Evolutionary conservation across 1,140 invertebrate genomes (phyloP).

Genomic region (Chironomus striatipennis): DNA sequence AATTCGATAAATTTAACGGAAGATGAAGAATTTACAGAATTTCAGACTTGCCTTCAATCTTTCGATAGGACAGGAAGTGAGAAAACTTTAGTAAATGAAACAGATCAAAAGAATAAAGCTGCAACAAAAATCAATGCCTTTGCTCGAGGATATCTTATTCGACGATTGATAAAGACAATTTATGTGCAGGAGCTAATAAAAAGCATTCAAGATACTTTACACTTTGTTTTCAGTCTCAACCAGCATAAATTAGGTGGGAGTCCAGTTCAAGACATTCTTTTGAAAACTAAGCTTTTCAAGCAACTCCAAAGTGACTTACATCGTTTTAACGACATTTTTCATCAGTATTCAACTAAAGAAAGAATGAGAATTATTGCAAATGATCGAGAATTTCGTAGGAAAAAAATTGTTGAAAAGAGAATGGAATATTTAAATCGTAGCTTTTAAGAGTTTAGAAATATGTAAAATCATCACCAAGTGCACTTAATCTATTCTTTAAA

Average conservation of each 20-base stretch:
- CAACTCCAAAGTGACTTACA: slow-evolving; percentile 50
- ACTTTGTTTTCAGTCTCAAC: too few relatives aligned
- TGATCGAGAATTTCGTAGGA: slow-evolving; percentile 35
- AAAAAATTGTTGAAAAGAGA: not conserved
- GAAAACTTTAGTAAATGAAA: slow-evolving; percentile 30
- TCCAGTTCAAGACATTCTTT: slow-evolving; percentile 51
- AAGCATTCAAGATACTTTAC: slow-evolving; percentile 66
- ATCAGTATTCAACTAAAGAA: slow-evolving; percentile 42
- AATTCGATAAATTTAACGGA: slow-evolving; percentile 1
- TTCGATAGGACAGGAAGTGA: slow-evolving; percentile 31
- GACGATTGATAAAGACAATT: slow-evolving; percentile 68
- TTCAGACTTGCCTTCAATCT: slow-evolving; percentile 24
- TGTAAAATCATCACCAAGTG: not conserved
- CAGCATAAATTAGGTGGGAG: slow-evolving; percentile 33
- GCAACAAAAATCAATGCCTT: slow-evolving; percentile 60
- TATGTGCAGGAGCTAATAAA: slow-evolving; percentile 69
- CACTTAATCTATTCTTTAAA: not conserved
- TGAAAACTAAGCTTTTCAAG: slow-evolving; percentile 52
- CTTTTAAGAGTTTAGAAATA: not conserved
- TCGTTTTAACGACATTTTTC: slow-evolving; percentile 52
- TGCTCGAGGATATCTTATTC: slow-evolving; percentile 68
- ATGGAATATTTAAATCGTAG: not conserved
- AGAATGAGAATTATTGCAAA: slow-evolving; percentile 49
- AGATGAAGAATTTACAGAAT: slow-evolving; percentile 27
- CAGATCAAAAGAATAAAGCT: slow-evolving; percentile 44